These are phyloP conservation scores for Nipponia nippon DNA, from an alignment of 2,113 vertebrate species.

Conservation along the genomic window DNA sequence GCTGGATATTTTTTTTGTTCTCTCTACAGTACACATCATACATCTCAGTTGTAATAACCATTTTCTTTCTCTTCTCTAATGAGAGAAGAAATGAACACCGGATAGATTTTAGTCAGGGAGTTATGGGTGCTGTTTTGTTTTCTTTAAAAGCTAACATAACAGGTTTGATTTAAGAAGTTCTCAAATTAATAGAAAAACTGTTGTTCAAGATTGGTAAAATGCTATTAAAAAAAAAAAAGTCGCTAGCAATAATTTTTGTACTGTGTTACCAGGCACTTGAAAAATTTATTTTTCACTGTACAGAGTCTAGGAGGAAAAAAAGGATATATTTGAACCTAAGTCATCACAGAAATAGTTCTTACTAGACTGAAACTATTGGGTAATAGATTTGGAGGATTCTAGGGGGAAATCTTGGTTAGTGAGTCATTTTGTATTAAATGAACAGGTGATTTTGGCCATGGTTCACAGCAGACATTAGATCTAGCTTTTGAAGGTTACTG, in stretches of 20 bases:
- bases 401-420: neutral
- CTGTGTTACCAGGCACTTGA: neutral
- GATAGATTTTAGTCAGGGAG: neutral
- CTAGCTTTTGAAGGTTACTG: neutral
- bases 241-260: neutral
- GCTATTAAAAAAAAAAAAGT: neutral
- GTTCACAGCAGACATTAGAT: neutral
- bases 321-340: neutral
- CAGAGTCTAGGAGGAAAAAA: neutral
- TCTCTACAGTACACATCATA: neutral
- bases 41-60: neutral
- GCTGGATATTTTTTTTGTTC: neutral
- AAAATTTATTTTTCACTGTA: neutral
- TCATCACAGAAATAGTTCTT: neutral
- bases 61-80: neutral
- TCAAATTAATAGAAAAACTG: neutral
- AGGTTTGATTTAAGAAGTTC: neutral
- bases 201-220: neutral
- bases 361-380: neutral
- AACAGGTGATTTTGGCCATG: neutral
- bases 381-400: neutral
- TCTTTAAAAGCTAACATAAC: neutral
- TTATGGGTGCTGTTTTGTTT: neutral
- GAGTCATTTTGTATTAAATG: neutral
- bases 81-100: neutral